Percentiles rank a stretch among this genome's conserved stretches.
Conservation (phyloP, 1,140 invertebrate genomes). For the Orchesella cincta region DNA sequence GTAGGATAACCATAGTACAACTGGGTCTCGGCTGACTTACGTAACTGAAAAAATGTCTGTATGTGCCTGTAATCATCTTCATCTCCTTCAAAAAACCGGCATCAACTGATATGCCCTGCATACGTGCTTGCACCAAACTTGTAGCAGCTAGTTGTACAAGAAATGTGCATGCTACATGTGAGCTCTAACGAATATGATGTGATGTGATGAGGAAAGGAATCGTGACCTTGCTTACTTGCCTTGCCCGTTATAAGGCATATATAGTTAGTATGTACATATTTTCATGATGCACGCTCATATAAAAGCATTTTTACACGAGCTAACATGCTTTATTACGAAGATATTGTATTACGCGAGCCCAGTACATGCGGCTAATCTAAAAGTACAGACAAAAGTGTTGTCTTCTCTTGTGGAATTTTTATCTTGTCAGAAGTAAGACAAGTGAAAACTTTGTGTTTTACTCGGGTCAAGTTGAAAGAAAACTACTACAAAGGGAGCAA, state of each 20-base stretch:
- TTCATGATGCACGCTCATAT: too few species aligned
- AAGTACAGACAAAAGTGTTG: too few species aligned
- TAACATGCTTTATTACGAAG: too few species aligned
- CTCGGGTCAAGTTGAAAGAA: neutral
- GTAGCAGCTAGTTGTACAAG: neutral
- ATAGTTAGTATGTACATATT: too few species aligned
- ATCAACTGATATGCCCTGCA: neutral
- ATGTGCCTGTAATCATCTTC: neutral
- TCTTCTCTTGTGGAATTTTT: too few species aligned
- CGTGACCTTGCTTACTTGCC: conserved; percentile 23
- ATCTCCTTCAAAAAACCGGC: neutral
- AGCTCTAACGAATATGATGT: neutral
- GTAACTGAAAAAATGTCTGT: neutral
- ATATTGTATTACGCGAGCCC: too few species aligned
- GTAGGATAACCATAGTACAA: too few species aligned
- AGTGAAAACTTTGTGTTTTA: neutral
- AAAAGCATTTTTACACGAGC: too few species aligned
- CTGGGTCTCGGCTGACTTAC: neutral
- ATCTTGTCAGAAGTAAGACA: neutral
- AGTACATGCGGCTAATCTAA: too few species aligned
- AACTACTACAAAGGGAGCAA: conserved; percentile 3
- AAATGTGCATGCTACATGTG: neutral
- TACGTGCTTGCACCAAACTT: neutral
- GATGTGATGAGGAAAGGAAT: neutral
- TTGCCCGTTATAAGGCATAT: too few species aligned